Evolutionary conservation across 2,797 vertebrate genomes (phyloP), one percentile per base, ranked within the genome.

Genomic region (Brachyalestes nurse): DNA sequence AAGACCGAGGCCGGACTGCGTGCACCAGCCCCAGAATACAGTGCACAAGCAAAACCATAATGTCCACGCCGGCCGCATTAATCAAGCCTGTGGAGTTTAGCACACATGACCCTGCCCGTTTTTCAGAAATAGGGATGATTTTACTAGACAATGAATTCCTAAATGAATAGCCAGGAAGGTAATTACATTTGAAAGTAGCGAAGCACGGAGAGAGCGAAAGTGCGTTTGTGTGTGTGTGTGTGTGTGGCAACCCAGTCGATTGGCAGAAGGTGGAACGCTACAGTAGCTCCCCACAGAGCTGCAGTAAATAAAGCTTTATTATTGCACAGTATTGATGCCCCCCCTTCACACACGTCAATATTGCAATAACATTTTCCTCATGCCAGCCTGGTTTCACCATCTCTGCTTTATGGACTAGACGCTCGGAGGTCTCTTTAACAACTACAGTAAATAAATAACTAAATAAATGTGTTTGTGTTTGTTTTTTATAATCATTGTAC

Each of bases 241-340:
- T 67, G 85, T 89, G 88, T 91, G 91, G 89, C 90, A 92, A 89
- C 17, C 34, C 91, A 90, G 91, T 93, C 92, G 91, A 94, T 92
- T 92, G 93, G 91, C 88, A 90, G 90, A 89, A 91, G 90, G 89
- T 89, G 89, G 91, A 91, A 92, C 88, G 86, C 88, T 87, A 91
- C 89, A 82, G 89, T 90, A 89, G 87, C 89, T 90, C 87, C 92
- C 87, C 87, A 84, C 88, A 79, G 88, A 93, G 90, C 90, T 93
- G 92, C 91, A 92, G 92, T 95, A 94, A 93, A 93, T 94, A 94
- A 93, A 92, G 91, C 88, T 91, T 93, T 94, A 94, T 93, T 93
- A 90, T 91, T 89, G 88, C 84, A 83, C 82, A 78, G 84, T 91
- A 93, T 91, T 92, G 90, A 88, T 77, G 93, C 90, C 86, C 88